A percentile compares a stretch with the other conserved stretches of the same genome.
These are phyloP conservation scores for Arenaria interpres DNA, from an alignment of 2,113 vertebrate genomes.

Conservation along the genomic window DNA sequence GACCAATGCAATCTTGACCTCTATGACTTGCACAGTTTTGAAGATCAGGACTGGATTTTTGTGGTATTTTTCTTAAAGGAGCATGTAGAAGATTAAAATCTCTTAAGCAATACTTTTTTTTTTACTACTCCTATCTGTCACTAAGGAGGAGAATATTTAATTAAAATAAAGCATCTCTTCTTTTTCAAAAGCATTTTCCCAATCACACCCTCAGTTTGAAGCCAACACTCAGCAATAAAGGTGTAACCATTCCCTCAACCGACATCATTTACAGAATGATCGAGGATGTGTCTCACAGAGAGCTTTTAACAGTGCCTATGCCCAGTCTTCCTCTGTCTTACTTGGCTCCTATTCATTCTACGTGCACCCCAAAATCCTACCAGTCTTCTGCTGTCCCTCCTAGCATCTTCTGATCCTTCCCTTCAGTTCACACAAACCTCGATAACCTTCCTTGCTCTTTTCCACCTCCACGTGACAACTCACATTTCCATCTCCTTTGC, in stretches of 20 bases:
- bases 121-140: neutral
- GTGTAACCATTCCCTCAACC: neutral
- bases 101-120: neutral
- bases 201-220: neutral
- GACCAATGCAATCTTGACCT: neutral
- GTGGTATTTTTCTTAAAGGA: neutral
- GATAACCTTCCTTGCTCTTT: neutral
- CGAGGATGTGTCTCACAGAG: neutral
- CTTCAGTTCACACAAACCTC: neutral
- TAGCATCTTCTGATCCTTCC: neutral
- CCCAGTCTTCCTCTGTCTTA: neutral
- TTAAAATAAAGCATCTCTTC: neutral
- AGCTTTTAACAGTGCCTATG: neutral
- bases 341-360: neutral
- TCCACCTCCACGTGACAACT: neutral
- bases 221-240: neutral
- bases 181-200: neutral
- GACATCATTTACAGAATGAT: neutral
- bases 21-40: neutral
- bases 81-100: neutral
- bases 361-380: neutral
- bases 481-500: neutral
- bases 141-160: neutral
- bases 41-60: neutral
- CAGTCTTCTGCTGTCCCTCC: neutral